Conservation (phyloP, 1,140 invertebrate genomes). For the Lordiphosa collinella region DNA sequence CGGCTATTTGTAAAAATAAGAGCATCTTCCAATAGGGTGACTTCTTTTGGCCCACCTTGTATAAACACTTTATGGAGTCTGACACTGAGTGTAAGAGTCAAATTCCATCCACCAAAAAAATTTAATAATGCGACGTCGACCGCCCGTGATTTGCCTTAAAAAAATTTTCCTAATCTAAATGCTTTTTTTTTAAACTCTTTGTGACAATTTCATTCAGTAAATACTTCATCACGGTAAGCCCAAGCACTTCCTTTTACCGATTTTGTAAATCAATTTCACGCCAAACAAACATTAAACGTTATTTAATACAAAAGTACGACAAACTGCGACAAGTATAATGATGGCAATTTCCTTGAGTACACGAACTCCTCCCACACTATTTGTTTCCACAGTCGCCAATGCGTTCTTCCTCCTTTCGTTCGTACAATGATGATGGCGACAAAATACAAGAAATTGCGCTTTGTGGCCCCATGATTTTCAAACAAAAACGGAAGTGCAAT, state of each 20-base stretch:
- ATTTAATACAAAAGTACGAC: constrained; percentile 66
- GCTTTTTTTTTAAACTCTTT: too few species aligned
- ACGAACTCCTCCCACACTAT: constrained; percentile 6
- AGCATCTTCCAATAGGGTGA: too few species aligned
- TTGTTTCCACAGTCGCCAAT: neutral
- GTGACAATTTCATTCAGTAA: neutral
- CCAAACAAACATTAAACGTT: constrained; percentile 73
- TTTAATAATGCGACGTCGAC: too few species aligned
- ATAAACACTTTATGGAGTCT: too few species aligned
- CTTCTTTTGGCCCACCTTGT: too few species aligned
- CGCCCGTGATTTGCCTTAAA: too few species aligned
- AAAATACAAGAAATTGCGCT: constrained; percentile 71
- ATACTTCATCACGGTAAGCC: constrained; percentile 2
- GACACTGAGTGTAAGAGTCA: too few species aligned
- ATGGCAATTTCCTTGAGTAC: constrained; percentile 78
- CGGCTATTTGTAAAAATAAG: too few species aligned
- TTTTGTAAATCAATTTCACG: constrained; percentile 69
- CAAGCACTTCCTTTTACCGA: constrained; percentile 5
- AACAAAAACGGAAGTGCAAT: constrained; percentile 61
- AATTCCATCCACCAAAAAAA: too few species aligned
- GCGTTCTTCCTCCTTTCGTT: constrained; percentile 19
- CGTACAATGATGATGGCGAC: constrained; percentile 27
- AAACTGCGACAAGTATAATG: constrained; percentile 62
- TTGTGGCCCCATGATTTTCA: constrained; percentile 51
- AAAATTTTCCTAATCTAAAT: neutral